Evolutionary conservation across 2,113 vertebrate genomes (phyloP).

Genomic region (Sinocyclocheilus grahami): DNA sequence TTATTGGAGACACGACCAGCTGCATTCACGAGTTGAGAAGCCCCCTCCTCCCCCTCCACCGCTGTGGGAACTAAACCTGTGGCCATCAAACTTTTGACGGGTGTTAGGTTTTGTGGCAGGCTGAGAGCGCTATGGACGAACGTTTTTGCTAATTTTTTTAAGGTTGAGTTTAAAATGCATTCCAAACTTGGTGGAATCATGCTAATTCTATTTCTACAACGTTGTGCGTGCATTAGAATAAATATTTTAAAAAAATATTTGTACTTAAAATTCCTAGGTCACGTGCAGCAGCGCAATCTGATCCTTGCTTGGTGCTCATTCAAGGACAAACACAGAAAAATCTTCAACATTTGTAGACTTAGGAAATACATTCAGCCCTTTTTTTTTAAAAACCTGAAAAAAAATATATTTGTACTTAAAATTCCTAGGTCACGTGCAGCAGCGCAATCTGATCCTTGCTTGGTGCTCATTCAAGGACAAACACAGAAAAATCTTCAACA

Average conservation of each 20-base stretch:
- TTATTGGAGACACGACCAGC: slow-evolving; percentile 17
- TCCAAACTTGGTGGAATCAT: neutral
- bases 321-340: neutral
- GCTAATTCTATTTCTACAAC: neutral
- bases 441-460: slow-evolving; percentile 24
- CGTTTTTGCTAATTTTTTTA: too few relatives aligned
- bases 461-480: neutral
- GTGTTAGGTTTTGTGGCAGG: neutral
- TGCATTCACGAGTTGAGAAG: slow-evolving; percentile 27
- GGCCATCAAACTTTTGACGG: slow-evolving; percentile 11
- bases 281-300: slow-evolving; percentile 24
- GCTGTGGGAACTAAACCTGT: slow-evolving; percentile 27
- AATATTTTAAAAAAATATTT: neutral
- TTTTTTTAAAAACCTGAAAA: too few relatives aligned
- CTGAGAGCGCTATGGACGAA: neutral
- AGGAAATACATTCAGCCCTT: neutral
- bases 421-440: slow-evolving; percentile 7
- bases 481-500: neutral
- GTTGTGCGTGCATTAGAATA: neutral
- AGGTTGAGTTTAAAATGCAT: too few relatives aligned
- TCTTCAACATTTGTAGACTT: too few relatives aligned
- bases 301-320: neutral
- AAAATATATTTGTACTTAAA: neutral
- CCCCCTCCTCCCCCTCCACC: slow-evolving; percentile 30
- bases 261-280: neutral